Evolutionary conservation across 2,113 vertebrate genomes (phyloP).

Genomic region (Aix galericulata): DNA sequence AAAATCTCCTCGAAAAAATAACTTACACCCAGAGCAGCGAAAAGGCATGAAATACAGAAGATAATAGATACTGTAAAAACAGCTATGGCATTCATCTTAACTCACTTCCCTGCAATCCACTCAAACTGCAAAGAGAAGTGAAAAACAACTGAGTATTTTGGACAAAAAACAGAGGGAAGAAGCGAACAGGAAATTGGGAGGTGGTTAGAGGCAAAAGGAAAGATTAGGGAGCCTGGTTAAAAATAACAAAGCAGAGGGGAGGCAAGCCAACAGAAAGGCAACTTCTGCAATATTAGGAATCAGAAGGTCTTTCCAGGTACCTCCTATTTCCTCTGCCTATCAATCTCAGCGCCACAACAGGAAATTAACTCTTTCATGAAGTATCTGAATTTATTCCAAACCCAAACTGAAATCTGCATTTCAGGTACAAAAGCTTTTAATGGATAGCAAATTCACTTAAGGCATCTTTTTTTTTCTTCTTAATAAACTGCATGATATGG

Average conservation of each 20-base stretch:
- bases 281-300: not conserved
- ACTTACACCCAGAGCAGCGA: constrained; percentile 62
- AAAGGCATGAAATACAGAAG: constrained; percentile 59
- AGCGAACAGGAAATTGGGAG: constrained; percentile 27
- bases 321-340: constrained; percentile 62
- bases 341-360: not conserved
- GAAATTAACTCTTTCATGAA: constrained; percentile 45
- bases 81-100: constrained; percentile 44
- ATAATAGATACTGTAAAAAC: constrained; percentile 23
- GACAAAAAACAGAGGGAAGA: constrained; percentile 28
- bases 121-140: not conserved
- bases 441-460: not conserved
- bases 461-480: fast-evolving
- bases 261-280: not conserved
- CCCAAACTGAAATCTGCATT: not conserved
- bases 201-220: constrained; percentile 15
- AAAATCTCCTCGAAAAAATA: not conserved
- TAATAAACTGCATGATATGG: not conserved
- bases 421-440: not conserved
- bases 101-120: not conserved
- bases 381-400: not conserved
- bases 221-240: constrained; percentile 30
- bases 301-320: constrained; percentile 47
- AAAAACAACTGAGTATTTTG: not conserved
- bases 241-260: constrained; percentile 33